Conservation (phyloP, 2,888 invertebrate genomes). For the Sisyra terminalis region DNA sequence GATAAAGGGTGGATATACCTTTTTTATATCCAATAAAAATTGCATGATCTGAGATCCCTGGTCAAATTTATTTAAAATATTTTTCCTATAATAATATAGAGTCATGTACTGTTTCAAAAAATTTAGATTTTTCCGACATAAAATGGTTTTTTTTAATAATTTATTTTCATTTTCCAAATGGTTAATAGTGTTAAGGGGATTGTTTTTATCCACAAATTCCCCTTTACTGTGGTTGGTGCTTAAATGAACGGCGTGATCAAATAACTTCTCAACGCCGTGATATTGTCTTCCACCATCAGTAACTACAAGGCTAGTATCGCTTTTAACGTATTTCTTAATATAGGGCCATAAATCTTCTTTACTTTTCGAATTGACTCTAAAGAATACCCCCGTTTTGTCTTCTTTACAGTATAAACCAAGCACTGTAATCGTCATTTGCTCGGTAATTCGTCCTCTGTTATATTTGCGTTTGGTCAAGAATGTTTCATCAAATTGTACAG, state of each 20-base stretch:
- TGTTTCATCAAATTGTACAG: slow-evolving; percentile 11
- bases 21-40: slow-evolving; percentile 1
- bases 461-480: slow-evolving; percentile 12
- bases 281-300: slow-evolving; percentile 12
- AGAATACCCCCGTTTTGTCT: slow-evolving; percentile 11
- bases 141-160: slow-evolving; percentile 9
- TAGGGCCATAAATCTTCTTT: slow-evolving; percentile 12
- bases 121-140: slow-evolving; percentile 9
- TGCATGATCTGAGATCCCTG: slow-evolving; percentile 10
- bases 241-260: slow-evolving; percentile 8
- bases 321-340: slow-evolving; percentile 10
- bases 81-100: slow-evolving; percentile 8
- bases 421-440: slow-evolving; percentile 11
- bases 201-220: slow-evolving; percentile 9
- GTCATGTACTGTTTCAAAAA: slow-evolving; percentile 10
- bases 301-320: slow-evolving; percentile 10
- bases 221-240: slow-evolving; percentile 11
- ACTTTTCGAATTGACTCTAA: slow-evolving; percentile 7
- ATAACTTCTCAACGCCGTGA: slow-evolving; percentile 4
- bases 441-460: slow-evolving; percentile 9
- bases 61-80: neutral
- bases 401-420: slow-evolving; percentile 12
- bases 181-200: no score
- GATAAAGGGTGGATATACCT: neutral
- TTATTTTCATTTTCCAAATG: slow-evolving; percentile 12